These are phyloP conservation scores for Brachystomella parvula DNA, from an alignment of 1,140 invertebrate species.

Conservation along the genomic window DNA sequence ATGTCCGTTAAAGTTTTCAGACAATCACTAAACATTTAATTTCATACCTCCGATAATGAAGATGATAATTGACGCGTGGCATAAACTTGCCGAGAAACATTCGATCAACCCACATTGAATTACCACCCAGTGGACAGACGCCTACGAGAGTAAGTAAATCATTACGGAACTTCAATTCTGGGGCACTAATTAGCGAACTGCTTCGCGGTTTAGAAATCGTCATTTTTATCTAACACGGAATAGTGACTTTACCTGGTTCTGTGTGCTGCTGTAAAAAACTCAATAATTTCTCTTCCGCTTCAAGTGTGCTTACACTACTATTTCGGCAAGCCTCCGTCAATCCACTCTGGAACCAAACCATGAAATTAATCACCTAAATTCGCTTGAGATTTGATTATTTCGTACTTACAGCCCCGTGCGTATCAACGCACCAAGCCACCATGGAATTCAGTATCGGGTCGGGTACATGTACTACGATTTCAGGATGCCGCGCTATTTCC, in stretches of 20 bases:
- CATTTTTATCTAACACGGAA: conserved; percentile 1
- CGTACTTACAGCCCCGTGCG: conserved; percentile 56
- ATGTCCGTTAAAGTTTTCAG: too few species aligned
- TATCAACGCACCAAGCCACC: conserved; percentile 69
- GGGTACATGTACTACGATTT: conserved; percentile 73
- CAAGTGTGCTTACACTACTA: conserved; percentile 55
- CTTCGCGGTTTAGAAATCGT: too few species aligned
- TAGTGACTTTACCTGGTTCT: conserved; percentile 47
- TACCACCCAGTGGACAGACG: conserved; percentile 73
- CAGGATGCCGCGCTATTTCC: conserved; percentile 64
- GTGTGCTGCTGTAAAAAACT: conserved; percentile 62
- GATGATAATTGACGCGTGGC: conserved; percentile 62
- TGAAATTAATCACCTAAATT: background rate
- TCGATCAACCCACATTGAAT: conserved; percentile 78
- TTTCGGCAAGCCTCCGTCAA: conserved; percentile 59
- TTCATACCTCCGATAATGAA: conserved; percentile 70
- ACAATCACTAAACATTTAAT: too few species aligned
- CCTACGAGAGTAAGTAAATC: conserved; percentile 39
- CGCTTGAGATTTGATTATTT: background rate
- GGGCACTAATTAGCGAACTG: background rate
- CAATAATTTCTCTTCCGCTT: conserved; percentile 65
- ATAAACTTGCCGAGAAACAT: conserved; percentile 68
- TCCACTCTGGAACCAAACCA: conserved; percentile 56
- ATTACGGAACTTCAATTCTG: background rate
- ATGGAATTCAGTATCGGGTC: conserved; percentile 64